Evolutionary conservation across 2,113 vertebrate species (phyloP).

Genomic region (Dolichotis patagonum): DNA sequence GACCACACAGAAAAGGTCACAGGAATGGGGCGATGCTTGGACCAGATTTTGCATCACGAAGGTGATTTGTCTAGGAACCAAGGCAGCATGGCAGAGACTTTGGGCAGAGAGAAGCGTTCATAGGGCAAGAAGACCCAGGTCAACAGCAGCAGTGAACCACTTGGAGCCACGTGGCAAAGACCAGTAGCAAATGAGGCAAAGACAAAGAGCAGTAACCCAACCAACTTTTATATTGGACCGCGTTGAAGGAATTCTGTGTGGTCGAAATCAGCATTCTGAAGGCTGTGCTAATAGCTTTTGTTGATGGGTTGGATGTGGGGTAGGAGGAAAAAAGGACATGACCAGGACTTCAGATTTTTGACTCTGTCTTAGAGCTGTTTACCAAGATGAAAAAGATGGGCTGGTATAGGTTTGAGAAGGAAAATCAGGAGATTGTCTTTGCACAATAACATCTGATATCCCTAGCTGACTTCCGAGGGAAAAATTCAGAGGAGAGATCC

Average conservation of each 20-base stretch:
- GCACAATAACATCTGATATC: not conserved
- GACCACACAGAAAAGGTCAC: not conserved
- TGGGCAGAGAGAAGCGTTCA: fast-evolving
- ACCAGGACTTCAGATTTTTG: not conserved
- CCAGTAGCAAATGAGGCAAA: not conserved
- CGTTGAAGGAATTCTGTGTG: not conserved
- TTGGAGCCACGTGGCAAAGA: not conserved
- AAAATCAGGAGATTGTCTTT: not conserved
- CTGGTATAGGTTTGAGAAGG: not conserved
- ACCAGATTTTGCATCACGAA: too few species aligned
- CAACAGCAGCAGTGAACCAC: not conserved
- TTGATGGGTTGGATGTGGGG: not conserved
- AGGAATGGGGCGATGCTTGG: not conserved
- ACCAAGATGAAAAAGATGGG: not conserved
- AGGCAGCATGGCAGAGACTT: not conserved
- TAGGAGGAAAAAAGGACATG: not conserved
- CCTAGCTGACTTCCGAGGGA: not conserved
- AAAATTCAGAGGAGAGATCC: not conserved
- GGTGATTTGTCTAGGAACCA: not conserved
- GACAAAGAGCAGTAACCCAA: not conserved
- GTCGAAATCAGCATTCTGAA: not conserved
- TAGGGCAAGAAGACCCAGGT: not conserved
- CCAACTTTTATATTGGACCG: not conserved
- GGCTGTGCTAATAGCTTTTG: not conserved
- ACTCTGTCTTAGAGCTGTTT: not conserved